phyloP scores from a whole-genome alignment of 2,113 vertebrate genomes.

The Azemiops feae region DNA sequence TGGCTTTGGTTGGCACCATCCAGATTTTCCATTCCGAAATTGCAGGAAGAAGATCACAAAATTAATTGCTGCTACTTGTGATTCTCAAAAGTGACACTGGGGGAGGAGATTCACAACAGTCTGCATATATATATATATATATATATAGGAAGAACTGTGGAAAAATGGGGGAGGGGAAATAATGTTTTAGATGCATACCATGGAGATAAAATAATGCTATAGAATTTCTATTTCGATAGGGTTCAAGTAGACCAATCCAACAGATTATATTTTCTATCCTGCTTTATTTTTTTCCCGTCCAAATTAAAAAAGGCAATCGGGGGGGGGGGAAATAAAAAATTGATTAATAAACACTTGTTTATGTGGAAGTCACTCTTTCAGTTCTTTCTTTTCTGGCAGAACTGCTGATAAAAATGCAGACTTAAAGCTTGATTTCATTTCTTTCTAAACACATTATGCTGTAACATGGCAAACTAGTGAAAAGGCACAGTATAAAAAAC shows the following conservation, averaged over 20 bases:
- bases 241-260: background rate
- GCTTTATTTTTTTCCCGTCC: background rate
- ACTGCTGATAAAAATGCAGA: background rate
- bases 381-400: background rate
- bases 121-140: background rate
- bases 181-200: background rate
- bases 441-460: background rate
- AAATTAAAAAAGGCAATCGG: background rate
- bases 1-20: conserved; percentile 7
- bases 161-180: too few relatives aligned
- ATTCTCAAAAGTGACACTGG: background rate
- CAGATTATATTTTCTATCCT: background rate
- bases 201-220: background rate
- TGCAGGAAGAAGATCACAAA: background rate
- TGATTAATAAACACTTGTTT: background rate
- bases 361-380: too few relatives aligned
- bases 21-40: conserved; percentile 10
- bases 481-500: background rate
- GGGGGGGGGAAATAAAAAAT: too few relatives aligned
- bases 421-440: background rate
- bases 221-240: background rate
- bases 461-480: background rate
- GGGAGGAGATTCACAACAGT: background rate
- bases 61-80: conserved; percentile 10
- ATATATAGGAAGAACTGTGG: background rate